Evolutionary conservation across 2,888 invertebrate genomes (phyloP), one percentile per base, ranked within the genome.

Genomic region (Drosophila borealis): DNA sequence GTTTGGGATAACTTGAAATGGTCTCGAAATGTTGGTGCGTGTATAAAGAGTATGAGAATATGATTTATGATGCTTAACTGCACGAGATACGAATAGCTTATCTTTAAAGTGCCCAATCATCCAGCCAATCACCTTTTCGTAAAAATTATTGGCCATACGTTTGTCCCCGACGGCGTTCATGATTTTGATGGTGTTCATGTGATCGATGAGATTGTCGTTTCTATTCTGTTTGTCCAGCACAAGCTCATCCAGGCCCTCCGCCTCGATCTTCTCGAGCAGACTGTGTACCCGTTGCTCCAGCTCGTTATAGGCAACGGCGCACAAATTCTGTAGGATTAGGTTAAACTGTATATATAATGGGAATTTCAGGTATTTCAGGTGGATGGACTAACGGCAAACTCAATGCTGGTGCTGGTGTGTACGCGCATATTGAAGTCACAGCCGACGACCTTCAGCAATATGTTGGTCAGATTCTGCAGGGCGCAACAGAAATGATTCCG

Each of bases 391-490:
- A 86, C 86, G 37, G 66, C 8, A 46, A 86, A 90, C 4, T 90
- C 89, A 2, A 67, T 55, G 61, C 76, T 89, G 2, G 73, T 70
- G 14, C 41, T 66, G 6, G 90, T 90, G 21, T 63, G 76, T 9
- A 50, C 46, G 10, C 82, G 80, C 8, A 54, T 62, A 66, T 90
- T 90, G 41, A 80, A 90, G 56, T 89, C 90, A 45, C 67, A 65
- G n/a, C 88, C 86, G 29, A 90, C 49, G 19, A 90, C 8, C 34
- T 82, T 87, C 45, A 90, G 50, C 41, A 90, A 61, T 50, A 80
- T 81, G 45, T 90, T 90, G 2, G 69, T 62, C 2, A 90, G 61
- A 64, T 90, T 90, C 33, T 81, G 77, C 1, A 84, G 45, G 6
- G 78, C 78, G 34, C 88, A 82, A 29, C 89, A 90, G 17, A 90